Percentiles rank a stretch among this genome's conserved stretches.
phyloP scores from a whole-genome alignment of 2,113 vertebrate genomes.

The Tachycineta bicolor region DNA sequence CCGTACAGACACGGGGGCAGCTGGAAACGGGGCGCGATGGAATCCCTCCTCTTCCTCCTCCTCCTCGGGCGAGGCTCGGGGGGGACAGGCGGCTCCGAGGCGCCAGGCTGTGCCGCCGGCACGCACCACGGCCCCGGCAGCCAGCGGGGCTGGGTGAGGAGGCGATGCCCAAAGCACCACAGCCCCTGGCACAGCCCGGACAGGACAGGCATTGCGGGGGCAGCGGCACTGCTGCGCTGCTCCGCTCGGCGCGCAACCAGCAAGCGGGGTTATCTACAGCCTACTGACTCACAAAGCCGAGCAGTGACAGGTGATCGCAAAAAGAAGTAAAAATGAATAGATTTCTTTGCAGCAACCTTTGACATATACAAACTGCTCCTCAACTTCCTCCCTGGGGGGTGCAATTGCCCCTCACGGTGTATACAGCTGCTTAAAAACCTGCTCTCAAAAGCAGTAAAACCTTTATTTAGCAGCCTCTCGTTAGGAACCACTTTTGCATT shows the following conservation, averaged over 20 bases:
- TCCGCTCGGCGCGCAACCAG: not conserved
- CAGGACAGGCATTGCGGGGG: fast-evolving
- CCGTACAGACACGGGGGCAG: slow-evolving; percentile 40
- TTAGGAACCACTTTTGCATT: not conserved
- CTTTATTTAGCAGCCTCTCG: not conserved
- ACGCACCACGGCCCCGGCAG: fast-evolving
- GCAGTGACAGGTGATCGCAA: not conserved
- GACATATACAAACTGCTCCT: not conserved
- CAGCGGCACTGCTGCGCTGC: not conserved
- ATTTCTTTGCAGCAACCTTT: not conserved
- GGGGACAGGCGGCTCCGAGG: not conserved
- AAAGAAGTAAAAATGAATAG: fast-evolving
- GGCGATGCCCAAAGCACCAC: not conserved
- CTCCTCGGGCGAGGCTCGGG: not conserved
- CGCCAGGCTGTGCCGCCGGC: not conserved
- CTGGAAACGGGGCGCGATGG: not conserved
- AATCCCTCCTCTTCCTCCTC: not conserved
- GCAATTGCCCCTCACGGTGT: fast-evolving
- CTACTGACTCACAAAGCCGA: not conserved
- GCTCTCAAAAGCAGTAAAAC: not conserved
- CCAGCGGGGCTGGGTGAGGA: fast-evolving
- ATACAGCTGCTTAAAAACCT: fast-evolving
- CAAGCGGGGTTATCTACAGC: fast-evolving
- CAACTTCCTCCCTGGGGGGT: fast-evolving
- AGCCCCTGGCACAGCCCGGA: not conserved